Conservation (phyloP, 2,888 invertebrate genomes). For the Archaeoteleia sp. region DNA sequence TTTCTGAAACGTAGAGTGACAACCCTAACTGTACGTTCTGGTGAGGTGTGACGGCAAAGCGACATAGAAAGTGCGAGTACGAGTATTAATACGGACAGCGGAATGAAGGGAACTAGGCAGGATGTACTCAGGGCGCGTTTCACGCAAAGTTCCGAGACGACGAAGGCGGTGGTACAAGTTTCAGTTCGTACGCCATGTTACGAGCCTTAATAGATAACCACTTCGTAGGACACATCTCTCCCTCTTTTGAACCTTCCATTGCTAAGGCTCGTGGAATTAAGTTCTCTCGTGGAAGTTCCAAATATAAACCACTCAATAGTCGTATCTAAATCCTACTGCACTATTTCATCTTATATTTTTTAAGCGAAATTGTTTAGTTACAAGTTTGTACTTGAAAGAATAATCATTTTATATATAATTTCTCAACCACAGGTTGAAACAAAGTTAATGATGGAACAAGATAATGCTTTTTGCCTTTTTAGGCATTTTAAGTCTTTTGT, state of each 20-base stretch:
- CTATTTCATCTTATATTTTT: too few species aligned
- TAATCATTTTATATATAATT: too few species aligned
- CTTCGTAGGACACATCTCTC: conserved; percentile 60
- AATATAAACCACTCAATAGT: conserved; percentile 23
- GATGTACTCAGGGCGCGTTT: conserved; percentile 67
- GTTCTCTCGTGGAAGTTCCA: conserved; percentile 16
- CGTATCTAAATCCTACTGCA: background rate
- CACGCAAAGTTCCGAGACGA: conserved; percentile 66
- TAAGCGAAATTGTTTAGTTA: too few species aligned
- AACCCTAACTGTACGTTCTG: conserved; percentile 18
- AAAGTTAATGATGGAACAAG: conserved; percentile 11
- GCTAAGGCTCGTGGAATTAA: conserved; percentile 31
- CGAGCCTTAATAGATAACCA: conserved; percentile 65
- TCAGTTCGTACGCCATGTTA: conserved; percentile 59
- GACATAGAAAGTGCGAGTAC: conserved; percentile 53
- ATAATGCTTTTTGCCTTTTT: conserved; percentile 14
- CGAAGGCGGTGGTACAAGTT: conserved; percentile 62
- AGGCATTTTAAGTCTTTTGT: conserved; percentile 39
- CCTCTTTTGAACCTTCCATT: conserved; percentile 16
- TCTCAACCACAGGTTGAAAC: background rate
- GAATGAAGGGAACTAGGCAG: conserved; percentile 62
- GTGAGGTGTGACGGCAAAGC: conserved; percentile 51
- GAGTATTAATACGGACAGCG: conserved; percentile 66
- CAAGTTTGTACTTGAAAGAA: too few species aligned
- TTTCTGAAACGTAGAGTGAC: conserved; percentile 31